Evolutionary conservation across 2,888 invertebrate species (phyloP), one percentile per base, ranked within the genome.

Genomic region (Drosophila setosimentum): DNA sequence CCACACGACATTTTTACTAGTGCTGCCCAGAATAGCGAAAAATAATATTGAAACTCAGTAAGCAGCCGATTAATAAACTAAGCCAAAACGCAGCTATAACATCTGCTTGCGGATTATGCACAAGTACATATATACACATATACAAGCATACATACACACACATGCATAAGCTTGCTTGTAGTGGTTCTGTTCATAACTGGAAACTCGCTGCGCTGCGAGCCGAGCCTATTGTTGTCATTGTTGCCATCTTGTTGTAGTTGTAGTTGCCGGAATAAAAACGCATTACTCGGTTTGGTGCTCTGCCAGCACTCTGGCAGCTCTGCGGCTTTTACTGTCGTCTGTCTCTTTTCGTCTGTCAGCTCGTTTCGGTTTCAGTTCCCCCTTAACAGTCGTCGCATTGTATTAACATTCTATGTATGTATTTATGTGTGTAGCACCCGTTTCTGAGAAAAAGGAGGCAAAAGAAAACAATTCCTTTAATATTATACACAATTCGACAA

Each of bases 151-250:
- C 13, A 49, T 18, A 49, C 3, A 3, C 45, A 18, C 21, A 45
- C 13, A 24, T 8, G 45, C 40, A 35, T 48, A 18, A 33, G 29
- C 45, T 29, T 50, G 37, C 32, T 49, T 33, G 53, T 58, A 37
- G 24, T 24, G 45, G 16, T 45, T 24, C 40, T 40, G 29, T 8
- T 30, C 35, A 53, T 62, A 63, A 55, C 61, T 67, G 45, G 18
- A 35, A 68, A 54, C 48, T 68, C 40, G 29, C 62, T 51, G 37
- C 54, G 32, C 55, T 49, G 48, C 42, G 70, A 64, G 10, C 54
- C 18, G 54, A 62, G 60, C 61, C 81, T 86, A 80, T 83, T 86
- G 87, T 83, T 86, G 74, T 78, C 80, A 83, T 80, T 83, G 81
- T 83, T 83, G 67, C 83, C 64, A 74, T 80, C 73, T 82, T 72